Evolutionary conservation across 2,113 vertebrate genomes (phyloP), one percentile per base, ranked within the genome.

Genomic region (Rhinopomastus cyanomelas): DNA sequence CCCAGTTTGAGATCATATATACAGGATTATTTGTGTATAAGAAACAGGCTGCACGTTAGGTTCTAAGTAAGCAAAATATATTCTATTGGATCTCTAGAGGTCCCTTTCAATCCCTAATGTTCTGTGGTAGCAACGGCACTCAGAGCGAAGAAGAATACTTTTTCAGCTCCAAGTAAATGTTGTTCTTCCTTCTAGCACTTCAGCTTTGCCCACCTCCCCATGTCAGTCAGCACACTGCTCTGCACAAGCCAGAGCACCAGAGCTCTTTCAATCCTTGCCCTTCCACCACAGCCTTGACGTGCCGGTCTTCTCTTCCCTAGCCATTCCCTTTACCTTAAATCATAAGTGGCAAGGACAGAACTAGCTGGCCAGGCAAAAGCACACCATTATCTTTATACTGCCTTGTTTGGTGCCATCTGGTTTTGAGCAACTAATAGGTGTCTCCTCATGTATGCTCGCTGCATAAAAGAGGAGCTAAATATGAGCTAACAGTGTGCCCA

Each of bases 181-280:
- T 55, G 32, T 27, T 6, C 12, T 55, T 72, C 15, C 15, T 55
- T 15, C 21, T 39, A 51, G 51, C 1, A 2, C 12, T 59, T 81
- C 29, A 53, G 22, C 51, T 44, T 69, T 66, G 32, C 17, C n/a
- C 14, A 27, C 8, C 7, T 55, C 14, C 18, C 19, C 10, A 0
- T 1, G 1, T 22, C 42, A 62, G 21, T 21, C 22, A 74, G 19
- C 30, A 51, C 20, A 26, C 0, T 2, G 32, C 17, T 29, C 16
- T 1, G 3, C 23, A 66, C 79, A 16, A 61, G 22, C 20, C 52
- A 27, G 68, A 71, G 37, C 51, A 55, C 37, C 30, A 44, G 49
- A 69, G n/a, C 9, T 51, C 46, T 27, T 36, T 44, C 5, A 0
- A 1, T 26, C 21, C 30, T 42, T 27, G 9, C 26, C 34, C 25